phyloP scores from a whole-genome alignment of 2,888 invertebrate species.

The Xestia xanthographa region DNA sequence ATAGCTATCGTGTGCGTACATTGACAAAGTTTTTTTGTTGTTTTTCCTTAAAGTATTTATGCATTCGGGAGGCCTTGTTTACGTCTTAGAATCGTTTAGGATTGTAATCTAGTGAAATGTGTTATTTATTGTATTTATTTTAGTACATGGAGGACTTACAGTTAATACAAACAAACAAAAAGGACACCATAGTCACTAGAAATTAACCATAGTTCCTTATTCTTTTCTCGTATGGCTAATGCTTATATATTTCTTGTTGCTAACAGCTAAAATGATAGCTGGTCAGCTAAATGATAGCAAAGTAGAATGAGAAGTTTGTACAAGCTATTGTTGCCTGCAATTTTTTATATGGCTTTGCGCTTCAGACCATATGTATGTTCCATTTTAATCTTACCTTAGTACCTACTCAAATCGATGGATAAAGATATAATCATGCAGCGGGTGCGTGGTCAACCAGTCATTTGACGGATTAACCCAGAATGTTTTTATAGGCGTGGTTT shows the following conservation, averaged over 20 bases:
- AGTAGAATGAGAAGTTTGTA: neutral
- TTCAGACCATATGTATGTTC: neutral
- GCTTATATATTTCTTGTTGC: neutral
- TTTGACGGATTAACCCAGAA: neutral
- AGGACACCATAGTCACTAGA: too few species aligned
- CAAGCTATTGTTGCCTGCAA: neutral
- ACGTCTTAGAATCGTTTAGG: neutral
- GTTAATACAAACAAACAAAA: too few species aligned
- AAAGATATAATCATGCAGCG: neutral
- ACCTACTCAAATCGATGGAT: neutral
- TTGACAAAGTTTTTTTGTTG: conserved; percentile 1
- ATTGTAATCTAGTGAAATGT: neutral
- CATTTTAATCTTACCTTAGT: neutral
- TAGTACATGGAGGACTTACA: too few species aligned
- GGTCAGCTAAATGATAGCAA: neutral
- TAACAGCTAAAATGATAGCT: neutral
- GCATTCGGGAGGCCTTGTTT: neutral
- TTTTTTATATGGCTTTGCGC: neutral
- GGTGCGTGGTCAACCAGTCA: conserved; percentile 15
- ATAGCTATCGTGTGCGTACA: conserved; percentile 14
- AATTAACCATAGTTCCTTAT: neutral
- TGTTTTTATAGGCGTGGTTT: conserved; percentile 2
- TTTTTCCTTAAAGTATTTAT: neutral
- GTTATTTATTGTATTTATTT: too few species aligned
- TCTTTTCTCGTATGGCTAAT: neutral